Percentiles rank a stretch among this genome's conserved stretches.
Evolutionary conservation across 2,113 vertebrate genomes (phyloP).

Genomic region (Tonatia bakeri): DNA sequence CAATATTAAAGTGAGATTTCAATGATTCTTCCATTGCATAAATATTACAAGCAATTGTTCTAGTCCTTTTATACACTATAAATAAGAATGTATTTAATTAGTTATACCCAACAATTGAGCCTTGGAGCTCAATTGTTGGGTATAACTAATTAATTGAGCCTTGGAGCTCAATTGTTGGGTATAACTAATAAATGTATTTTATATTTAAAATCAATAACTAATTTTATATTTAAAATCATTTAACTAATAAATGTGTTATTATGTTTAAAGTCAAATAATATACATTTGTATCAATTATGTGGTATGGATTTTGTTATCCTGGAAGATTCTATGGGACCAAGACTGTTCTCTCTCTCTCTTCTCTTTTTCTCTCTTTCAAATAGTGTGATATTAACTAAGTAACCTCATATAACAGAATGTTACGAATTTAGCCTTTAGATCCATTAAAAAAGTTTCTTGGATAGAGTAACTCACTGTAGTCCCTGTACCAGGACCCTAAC

Average conservation of each 20-base stretch:
- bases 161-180: background rate
- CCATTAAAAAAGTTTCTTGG: conserved; percentile 13
- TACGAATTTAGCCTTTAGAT: background rate
- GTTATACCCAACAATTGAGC: background rate
- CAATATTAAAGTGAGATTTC: conserved; percentile 7
- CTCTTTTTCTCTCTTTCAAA: background rate
- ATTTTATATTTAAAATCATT: too few species aligned
- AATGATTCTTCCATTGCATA: background rate
- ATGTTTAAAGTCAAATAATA: background rate
- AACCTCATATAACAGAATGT: background rate
- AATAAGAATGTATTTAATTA: conserved; percentile 15
- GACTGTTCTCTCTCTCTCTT: background rate
- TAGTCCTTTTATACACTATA: background rate
- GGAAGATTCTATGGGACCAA: background rate
- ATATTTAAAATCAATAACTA: background rate
- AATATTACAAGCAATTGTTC: background rate
- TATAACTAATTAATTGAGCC: background rate
- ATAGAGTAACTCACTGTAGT: conserved; percentile 40
- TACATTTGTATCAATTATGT: background rate
- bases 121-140: background rate
- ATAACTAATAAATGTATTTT: background rate
- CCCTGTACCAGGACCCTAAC: background rate
- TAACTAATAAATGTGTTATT: too few species aligned
- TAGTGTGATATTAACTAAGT: background rate
- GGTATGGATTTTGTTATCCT: background rate